Base-by-base conservation (phyloP, 1,140 invertebrate genomes). In the Catajapyx aquilonaris region DNA sequence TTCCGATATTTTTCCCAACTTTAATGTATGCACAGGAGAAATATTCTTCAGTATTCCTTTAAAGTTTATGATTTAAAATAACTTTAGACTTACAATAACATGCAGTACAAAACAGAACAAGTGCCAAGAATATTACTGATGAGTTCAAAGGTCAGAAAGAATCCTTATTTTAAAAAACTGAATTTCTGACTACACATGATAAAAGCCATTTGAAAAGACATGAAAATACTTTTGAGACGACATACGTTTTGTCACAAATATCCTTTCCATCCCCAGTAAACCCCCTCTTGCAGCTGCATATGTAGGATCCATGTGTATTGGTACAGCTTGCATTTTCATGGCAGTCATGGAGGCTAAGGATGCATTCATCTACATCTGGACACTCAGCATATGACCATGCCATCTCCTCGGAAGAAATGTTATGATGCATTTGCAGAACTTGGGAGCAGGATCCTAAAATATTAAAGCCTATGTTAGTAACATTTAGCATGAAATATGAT, bases 361-460 rank as follows among this genome's bases (percentile, higher is more conserved):
- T 71, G 52, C 90, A 96, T 58, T 96, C 88, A 51, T 96, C 81
- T 0, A 95, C 79, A 54, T 94, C 87, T 1, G 87, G 86, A 56
- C 88, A 95, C 41, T 76, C 69, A 1, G 78, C 76, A 46, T 93
- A 94, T 0, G 85, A 81, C 87, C 87, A 94, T 1, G 57, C 56
- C 0, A 61, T 52, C 10, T 63, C 53, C 13, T 73, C 66, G 0
- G 64, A n/a, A n/a, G 23, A 28, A 7, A 28, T 28, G 13, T 28
- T 28, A 28, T 28, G 23, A 7, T 28, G 23, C 23, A n/a, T n/a
- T n/a, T n/a, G n/a, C n/a, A n/a, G n/a, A n/a, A n/a, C n/a, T n/a
- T n/a, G n/a, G n/a, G n/a, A n/a, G n/a, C n/a, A n/a, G n/a, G n/a
- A n/a, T n/a, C n/a, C n/a, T n/a, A n/a, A n/a, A n/a, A n/a, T n/a